Percentiles rank a stretch among this genome's conserved stretches.
Conservation (phyloP, 2,888 invertebrate species). For the Cephus spinipes region DNA sequence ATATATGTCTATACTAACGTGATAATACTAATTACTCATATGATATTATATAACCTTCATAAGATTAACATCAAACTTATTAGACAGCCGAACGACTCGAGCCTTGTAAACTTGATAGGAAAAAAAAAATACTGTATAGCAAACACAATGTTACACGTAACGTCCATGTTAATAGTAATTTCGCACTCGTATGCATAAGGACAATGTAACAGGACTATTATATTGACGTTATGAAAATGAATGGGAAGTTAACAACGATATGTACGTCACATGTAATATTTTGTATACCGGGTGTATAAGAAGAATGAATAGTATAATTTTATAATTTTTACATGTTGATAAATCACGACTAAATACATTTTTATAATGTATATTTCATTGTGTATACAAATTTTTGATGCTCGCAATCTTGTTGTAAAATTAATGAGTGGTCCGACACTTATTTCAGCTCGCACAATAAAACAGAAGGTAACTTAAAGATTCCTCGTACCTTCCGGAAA, state of each 20-base stretch:
- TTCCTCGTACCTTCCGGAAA: not conserved
- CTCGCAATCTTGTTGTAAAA: not conserved
- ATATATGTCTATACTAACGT: not conserved
- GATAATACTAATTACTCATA: not conserved
- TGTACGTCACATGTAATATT: too few species aligned
- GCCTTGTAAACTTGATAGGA: not conserved
- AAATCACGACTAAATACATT: not conserved
- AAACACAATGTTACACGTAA: too few species aligned
- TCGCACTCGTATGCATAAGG: too few species aligned
- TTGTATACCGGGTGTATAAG: not conserved
- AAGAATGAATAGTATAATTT: not conserved
- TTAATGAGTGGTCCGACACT: not conserved
- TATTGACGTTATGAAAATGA: too few species aligned
- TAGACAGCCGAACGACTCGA: not conserved
- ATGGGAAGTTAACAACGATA: too few species aligned
- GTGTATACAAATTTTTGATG: not conserved
- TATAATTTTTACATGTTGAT: not conserved
- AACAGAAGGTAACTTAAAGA: not conserved
- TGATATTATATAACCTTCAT: not conserved
- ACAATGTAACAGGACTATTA: too few species aligned
- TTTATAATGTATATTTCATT: not conserved
- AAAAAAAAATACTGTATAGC: not conserved
- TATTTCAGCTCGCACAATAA: not conserved
- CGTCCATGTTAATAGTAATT: too few species aligned
- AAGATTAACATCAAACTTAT: not conserved